These are phyloP conservation scores for Cephonodes hylas DNA, from an alignment of 2,888 invertebrate species.

Conservation along the genomic window DNA sequence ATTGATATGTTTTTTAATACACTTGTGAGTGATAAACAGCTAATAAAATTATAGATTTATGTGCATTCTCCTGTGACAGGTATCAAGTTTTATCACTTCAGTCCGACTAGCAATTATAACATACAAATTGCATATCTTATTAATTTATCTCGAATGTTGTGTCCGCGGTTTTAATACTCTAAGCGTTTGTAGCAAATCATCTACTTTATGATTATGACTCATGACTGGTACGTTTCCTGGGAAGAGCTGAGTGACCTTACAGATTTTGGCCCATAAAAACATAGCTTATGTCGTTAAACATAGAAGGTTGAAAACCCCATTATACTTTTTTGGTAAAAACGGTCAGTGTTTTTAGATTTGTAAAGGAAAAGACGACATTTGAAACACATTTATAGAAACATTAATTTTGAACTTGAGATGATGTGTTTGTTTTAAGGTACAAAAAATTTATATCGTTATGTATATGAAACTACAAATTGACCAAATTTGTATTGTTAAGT, in stretches of 20 bases:
- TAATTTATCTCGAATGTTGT: constrained; percentile 28
- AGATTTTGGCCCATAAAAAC: neutral
- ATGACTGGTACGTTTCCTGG: neutral
- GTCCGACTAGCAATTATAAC: constrained; percentile 30
- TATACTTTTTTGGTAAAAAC: neutral
- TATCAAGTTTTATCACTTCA: constrained; percentile 23
- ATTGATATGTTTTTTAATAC: neutral
- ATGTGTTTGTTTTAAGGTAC: too few relatives aligned
- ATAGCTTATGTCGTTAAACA: neutral
- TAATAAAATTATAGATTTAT: constrained; percentile 29
- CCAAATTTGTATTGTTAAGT: too few relatives aligned
- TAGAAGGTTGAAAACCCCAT: neutral
- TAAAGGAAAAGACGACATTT: too few relatives aligned
- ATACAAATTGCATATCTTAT: constrained; percentile 34
- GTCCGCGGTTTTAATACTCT: neutral
- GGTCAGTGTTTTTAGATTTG: neutral
- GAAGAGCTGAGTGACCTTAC: neutral
- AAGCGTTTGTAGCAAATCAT: constrained; percentile 4
- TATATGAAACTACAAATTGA: too few relatives aligned
- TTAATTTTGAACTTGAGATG: too few relatives aligned
- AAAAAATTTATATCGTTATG: too few relatives aligned
- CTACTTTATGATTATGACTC: neutral
- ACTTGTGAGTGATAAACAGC: constrained; percentile 6
- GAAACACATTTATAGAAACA: too few relatives aligned
- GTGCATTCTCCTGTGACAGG: constrained; percentile 14